Evolutionary conservation across 2,113 vertebrate genomes (phyloP).

Genomic region (Chaenocephalus aceratus): DNA sequence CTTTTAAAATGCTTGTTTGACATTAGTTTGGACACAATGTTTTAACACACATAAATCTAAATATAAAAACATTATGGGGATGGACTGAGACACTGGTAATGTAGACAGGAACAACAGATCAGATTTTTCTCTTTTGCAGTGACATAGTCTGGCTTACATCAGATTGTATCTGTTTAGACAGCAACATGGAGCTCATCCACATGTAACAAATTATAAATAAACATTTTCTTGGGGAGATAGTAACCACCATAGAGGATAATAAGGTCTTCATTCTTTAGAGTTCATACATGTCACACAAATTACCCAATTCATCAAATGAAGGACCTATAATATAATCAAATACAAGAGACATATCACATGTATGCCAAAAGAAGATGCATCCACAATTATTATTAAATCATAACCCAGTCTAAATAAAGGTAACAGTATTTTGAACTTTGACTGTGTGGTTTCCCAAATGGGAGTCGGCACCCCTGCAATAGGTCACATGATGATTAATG

Average conservation of each 20-base stretch:
- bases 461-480: background rate
- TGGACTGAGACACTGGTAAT: background rate
- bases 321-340: conserved; percentile 3
- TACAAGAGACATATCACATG: background rate
- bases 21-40: background rate
- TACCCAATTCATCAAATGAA: conserved; percentile 7
- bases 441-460: background rate
- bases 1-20: background rate
- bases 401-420: background rate
- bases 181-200: conserved; percentile 54
- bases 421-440: background rate
- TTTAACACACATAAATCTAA: background rate
- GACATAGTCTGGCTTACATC: conserved; percentile 63
- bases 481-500: background rate
- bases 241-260: background rate
- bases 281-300: background rate
- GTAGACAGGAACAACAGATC: conserved; percentile 33
- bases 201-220: conserved; percentile 44
- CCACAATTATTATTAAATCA: background rate
- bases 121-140: conserved; percentile 37
- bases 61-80: background rate
- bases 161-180: conserved; percentile 61
- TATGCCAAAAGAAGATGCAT: background rate
- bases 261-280: conserved; percentile 7
- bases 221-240: conserved; percentile 16